A percentile compares a stretch with the other conserved stretches of the same genome.
phyloP scores from a whole-genome alignment of 2,797 vertebrate species.

The Sebastes diploproa region DNA sequence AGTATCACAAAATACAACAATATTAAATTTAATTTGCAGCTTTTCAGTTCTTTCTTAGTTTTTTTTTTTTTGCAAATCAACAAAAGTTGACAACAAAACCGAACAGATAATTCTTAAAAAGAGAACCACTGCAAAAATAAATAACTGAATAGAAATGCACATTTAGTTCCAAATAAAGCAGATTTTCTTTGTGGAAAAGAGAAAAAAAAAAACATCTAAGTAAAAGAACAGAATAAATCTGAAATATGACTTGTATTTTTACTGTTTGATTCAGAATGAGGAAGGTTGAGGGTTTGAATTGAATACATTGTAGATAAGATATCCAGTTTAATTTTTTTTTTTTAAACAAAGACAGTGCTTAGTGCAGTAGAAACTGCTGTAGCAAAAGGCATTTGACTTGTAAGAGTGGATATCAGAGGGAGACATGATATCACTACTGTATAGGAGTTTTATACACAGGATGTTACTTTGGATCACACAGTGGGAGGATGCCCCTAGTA shows the following conservation, averaged over 20 bases:
- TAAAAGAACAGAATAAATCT: background rate
- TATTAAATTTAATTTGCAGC: background rate
- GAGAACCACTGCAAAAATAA: background rate
- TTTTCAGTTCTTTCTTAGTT: background rate
- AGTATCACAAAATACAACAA: background rate
- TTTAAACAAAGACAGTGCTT: background rate
- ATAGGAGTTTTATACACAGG: background rate
- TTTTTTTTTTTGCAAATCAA: no score
- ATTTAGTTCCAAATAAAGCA: background rate
- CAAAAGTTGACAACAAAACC: no score
- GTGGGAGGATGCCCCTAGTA: conserved; percentile 1
- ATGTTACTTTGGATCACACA: conserved; percentile 20
- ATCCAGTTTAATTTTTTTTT: background rate
- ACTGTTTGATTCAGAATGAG: background rate
- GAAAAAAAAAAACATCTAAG: background rate
- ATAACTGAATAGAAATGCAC: background rate
- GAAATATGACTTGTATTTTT: background rate
- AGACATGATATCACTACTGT: background rate
- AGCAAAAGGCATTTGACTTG: background rate
- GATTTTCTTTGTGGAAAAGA: background rate
- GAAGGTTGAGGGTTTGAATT: background rate
- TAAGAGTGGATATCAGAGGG: background rate
- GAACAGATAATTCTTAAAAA: background rate
- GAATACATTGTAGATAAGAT: background rate
- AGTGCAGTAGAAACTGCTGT: background rate